Conservation (phyloP, 2,888 invertebrate species). For the Diarsia rubi region DNA sequence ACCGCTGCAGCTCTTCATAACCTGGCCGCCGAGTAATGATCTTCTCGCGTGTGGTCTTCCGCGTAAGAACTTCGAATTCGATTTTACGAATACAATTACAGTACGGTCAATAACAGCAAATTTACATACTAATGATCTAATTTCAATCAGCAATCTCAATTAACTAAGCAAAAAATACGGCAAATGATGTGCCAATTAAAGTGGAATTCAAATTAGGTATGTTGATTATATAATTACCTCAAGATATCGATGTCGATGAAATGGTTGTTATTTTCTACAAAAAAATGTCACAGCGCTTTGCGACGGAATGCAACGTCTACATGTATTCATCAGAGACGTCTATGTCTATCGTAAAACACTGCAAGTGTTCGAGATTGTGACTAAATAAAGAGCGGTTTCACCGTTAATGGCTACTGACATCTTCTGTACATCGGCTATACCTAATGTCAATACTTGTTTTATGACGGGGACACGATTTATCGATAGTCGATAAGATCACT, state of each 20-base stretch:
- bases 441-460: constrained; percentile 77
- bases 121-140: constrained; percentile 78
- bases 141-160: constrained; percentile 72
- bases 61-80: constrained; percentile 73
- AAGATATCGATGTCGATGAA: constrained; percentile 75
- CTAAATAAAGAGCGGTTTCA: constrained; percentile 84
- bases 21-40: constrained; percentile 77
- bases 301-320: constrained; percentile 70
- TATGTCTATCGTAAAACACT: constrained; percentile 75
- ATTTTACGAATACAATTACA: constrained; percentile 76
- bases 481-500: constrained; percentile 71
- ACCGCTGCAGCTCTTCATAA: constrained; percentile 69
- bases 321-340: constrained; percentile 73
- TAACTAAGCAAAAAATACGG: constrained; percentile 73
- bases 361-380: constrained; percentile 77
- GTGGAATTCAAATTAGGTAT: constrained; percentile 75
- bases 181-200: constrained; percentile 78
- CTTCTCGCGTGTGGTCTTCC: constrained; percentile 83
- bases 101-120: constrained; percentile 71
- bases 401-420: constrained; percentile 84
- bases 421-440: constrained; percentile 80
- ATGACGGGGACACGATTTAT: constrained; percentile 69
- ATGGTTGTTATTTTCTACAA: constrained; percentile 72
- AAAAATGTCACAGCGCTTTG: constrained; percentile 66
- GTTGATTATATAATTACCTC: constrained; percentile 76